These are phyloP conservation scores for Macropus fuliginosus DNA, from an alignment of 2,797 vertebrate species.

Conservation along the genomic window DNA sequence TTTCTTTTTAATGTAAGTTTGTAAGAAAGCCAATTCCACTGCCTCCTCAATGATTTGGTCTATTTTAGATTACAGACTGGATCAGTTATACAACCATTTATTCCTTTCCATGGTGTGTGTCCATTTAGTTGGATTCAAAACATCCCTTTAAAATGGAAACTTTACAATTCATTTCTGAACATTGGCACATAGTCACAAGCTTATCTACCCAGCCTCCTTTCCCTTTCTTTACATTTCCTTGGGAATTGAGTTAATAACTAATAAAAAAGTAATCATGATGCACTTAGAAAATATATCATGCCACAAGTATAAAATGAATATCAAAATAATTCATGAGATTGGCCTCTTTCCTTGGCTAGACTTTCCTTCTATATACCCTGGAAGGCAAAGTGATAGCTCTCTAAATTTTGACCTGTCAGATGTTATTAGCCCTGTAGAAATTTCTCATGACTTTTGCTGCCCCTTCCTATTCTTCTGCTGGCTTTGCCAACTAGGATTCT, in stretches of 20 bases:
- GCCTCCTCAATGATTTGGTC: background rate
- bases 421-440: background rate
- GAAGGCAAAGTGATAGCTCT: background rate
- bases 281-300: background rate
- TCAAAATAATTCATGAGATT: slow-evolving; percentile 4
- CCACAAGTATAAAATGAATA: background rate
- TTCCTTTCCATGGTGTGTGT: background rate
- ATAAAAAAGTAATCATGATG: background rate
- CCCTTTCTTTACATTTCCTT: background rate
- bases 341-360: background rate
- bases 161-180: background rate
- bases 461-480: background rate
- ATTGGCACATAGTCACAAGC: background rate
- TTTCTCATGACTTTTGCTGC: background rate
- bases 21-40: background rate
- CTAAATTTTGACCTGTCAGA: background rate
- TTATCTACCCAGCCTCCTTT: background rate
- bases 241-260: background rate
- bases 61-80: background rate
- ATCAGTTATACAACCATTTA: background rate
- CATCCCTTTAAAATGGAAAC: background rate
- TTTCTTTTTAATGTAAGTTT: background rate
- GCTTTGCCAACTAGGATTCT: background rate
- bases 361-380: background rate
- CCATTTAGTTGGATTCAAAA: background rate